phyloP scores from a whole-genome alignment of 2,113 vertebrate species.

The Nematolebias whitei region DNA sequence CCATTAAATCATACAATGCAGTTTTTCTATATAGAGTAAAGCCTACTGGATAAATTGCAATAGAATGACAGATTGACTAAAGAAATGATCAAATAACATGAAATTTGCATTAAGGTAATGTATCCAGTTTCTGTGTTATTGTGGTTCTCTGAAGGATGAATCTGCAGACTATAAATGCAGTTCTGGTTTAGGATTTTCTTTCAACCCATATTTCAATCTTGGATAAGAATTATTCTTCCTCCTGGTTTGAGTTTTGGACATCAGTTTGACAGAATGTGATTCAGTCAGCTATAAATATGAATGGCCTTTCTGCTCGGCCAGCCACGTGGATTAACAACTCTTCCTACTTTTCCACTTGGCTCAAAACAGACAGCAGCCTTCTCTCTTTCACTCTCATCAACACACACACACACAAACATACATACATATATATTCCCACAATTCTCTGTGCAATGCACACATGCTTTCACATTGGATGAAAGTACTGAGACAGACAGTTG shows the following conservation, averaged over 20 bases:
- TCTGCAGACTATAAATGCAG: constrained; percentile 33
- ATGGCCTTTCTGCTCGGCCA: constrained; percentile 88
- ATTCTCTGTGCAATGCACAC: neutral
- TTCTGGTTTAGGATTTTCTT: constrained; percentile 34
- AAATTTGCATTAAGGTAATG: neutral
- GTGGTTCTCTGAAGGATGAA: constrained; percentile 19
- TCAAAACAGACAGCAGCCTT: constrained; percentile 40
- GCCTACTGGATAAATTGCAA: neutral
- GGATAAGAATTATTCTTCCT: constrained; percentile 56
- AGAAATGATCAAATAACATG: constrained; percentile 5
- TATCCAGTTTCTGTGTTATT: constrained; percentile 26
- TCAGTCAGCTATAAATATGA: constrained; percentile 91
- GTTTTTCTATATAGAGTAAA: neutral
- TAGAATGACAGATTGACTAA: constrained; percentile 11
- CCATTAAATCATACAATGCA: neutral
- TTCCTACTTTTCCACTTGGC: constrained; percentile 72
- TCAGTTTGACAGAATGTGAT: constrained; percentile 83
- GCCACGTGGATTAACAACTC: constrained; percentile 86
- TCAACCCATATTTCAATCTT: constrained; percentile 38
- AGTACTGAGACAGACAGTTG: constrained; percentile 19
- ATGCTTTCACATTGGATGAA: constrained; percentile 7
- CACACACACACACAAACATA: constrained; percentile 4
- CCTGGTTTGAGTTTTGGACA: constrained; percentile 70
- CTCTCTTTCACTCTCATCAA: neutral
- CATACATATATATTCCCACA: neutral